phyloP scores from a whole-genome alignment of 2,888 invertebrate genomes.

The Protula sp. region DNA sequence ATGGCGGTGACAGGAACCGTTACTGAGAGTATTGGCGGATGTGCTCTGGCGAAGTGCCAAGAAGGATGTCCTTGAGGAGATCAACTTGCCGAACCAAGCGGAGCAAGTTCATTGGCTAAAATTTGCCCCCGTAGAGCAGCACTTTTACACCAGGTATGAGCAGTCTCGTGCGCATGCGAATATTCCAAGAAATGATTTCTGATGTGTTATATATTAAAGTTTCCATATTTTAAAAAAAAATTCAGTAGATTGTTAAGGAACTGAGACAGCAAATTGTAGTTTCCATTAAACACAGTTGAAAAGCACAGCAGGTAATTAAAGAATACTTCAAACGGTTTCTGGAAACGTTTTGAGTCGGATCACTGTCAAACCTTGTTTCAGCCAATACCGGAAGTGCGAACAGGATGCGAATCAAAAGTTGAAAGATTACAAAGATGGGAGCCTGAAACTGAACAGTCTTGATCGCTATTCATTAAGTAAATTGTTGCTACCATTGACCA shows the following conservation, averaged over 20 bases:
- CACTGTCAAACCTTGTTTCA: too few relatives aligned
- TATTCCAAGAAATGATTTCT: background rate
- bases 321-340: too few relatives aligned
- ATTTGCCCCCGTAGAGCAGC: conserved; percentile 69
- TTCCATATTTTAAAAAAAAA: too few relatives aligned
- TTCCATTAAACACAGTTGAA: too few relatives aligned
- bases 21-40: conserved; percentile 58
- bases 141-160: conserved; percentile 61
- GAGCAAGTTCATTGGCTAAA: conserved; percentile 61
- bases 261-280: too few relatives aligned
- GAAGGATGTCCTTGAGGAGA: conserved; percentile 62
- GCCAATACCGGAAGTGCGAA: conserved; percentile 38
- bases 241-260: too few relatives aligned
- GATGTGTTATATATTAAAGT: background rate
- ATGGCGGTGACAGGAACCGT: too few relatives aligned
- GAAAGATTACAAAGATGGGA: conserved; percentile 44
- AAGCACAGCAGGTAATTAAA: too few relatives aligned
- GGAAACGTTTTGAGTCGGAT: too few relatives aligned
- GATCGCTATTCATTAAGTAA: conserved; percentile 56
- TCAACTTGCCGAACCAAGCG: conserved; percentile 63
- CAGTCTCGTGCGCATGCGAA: background rate
- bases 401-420: conserved; percentile 51
- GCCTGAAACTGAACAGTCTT: conserved; percentile 46
- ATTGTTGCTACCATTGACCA: conserved; percentile 63
- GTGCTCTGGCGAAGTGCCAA: conserved; percentile 70